A percentile compares a stretch with the other conserved stretches of the same genome.
Evolutionary conservation across 2,113 vertebrate species (phyloP).

Genomic region (Sylvicapra grimmia): DNA sequence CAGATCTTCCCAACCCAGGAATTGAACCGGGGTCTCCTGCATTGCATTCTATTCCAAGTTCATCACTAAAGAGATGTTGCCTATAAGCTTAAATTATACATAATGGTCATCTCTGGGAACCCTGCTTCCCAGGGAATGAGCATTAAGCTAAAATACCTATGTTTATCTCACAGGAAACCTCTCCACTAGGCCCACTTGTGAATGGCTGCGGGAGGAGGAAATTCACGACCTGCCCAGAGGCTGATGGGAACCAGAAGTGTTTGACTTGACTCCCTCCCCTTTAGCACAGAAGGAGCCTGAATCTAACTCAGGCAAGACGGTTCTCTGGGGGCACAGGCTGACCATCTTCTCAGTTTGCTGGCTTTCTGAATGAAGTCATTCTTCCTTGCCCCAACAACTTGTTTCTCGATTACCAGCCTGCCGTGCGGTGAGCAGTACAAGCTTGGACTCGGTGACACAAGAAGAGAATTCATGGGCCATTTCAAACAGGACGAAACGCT

Average conservation of each 20-base stretch:
- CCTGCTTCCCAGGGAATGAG: background rate
- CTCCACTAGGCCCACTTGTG: background rate
- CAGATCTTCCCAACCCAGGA: background rate
- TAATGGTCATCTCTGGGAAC: background rate
- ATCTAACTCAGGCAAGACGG: background rate
- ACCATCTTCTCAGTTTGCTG: background rate
- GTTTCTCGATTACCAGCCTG: background rate
- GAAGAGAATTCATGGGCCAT: background rate
- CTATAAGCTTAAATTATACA: background rate
- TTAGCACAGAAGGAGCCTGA: background rate
- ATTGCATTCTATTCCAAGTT: background rate
- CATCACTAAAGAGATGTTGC: background rate
- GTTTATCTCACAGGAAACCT: background rate
- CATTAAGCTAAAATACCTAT: background rate
- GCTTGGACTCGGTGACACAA: background rate
- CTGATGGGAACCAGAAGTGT: background rate
- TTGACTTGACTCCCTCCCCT: background rate
- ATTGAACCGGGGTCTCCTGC: background rate
- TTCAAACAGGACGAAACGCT: background rate
- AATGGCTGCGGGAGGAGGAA: background rate
- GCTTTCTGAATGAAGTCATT: background rate
- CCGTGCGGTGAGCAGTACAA: rapidly evolving
- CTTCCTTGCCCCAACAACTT: background rate
- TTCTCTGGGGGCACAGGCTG: background rate
- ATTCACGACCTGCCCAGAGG: background rate